Base-by-base conservation (phyloP, 2,797 vertebrate genomes). In the Meriones psammophilus region DNA sequence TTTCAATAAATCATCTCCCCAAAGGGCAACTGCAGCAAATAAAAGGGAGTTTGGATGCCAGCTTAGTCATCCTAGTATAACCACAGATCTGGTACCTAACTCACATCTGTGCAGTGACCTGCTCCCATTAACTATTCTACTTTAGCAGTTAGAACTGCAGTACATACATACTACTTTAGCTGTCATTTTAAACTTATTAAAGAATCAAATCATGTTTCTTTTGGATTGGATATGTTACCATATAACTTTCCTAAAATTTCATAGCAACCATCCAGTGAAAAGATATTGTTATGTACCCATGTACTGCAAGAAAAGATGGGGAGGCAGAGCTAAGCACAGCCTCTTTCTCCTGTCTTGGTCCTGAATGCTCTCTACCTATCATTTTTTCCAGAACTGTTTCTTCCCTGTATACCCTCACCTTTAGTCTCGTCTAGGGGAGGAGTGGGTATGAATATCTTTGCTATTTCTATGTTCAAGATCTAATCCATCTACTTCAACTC, bases 1-100 rank as follows among this genome's bases (percentile, higher is more conserved):
- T 78, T 56, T 94, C 69, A 88, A 92, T 39, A 91, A 96, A 83
- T 68, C 0, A 4, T 94, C 7, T 94, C 91, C 78, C 69, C 18
- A 17, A 30, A 39, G 33, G 66, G 89, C 50, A 79, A 79, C 4
- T n/a, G 7, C 8, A 64, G 22, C 36, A n/a, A 26, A 20, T 26
- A 46, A 33, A 9, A 15, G 10, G 33, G 28, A 36, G 28, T 24
- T 10, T 80, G 30, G 42, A 7, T 18, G 13, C 15, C 14, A 74
- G 24, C 39, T 80, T 56, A 74, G 56, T 68, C 62, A 94, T 71
- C 39, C 36, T 36, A 14, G 62, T 73, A 36, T 88, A 74, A 39
- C 66, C 79, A 77, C 12, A 42, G 68, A 13, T 77, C 77, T 74
- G 22, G 13, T 64, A 46, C 33, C 66, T 77, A 64, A 91, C 26